Evolutionary conservation across 1,140 invertebrate species (phyloP).

Genomic region (Gryon sp.): DNA sequence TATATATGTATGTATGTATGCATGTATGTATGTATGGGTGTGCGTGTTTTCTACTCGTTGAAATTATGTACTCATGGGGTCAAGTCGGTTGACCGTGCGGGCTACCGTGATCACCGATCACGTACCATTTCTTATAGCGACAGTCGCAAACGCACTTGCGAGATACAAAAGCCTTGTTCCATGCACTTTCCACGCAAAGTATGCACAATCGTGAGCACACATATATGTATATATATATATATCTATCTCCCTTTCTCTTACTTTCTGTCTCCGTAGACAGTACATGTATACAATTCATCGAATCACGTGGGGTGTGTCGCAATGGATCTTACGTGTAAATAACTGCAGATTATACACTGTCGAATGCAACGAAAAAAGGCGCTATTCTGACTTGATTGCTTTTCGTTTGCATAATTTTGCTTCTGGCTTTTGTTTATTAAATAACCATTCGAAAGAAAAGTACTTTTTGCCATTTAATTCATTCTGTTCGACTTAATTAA

Average conservation of each 20-base stretch:
- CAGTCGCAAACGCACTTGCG: constrained; percentile 14
- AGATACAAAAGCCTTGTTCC: constrained; percentile 3
- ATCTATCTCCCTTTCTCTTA: constrained; percentile 12
- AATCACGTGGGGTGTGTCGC: constrained; percentile 42
- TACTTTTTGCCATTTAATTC: no score
- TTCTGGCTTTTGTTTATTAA: neutral
- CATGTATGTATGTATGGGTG: no score
- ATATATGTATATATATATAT: no score
- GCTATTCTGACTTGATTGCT: neutral
- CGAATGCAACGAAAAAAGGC: neutral
- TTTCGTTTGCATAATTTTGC: constrained; percentile 10
- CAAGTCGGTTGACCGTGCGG: constrained; percentile 31
- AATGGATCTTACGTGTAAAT: constrained; percentile 31
- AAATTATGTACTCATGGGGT: constrained; percentile 43
- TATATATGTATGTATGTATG: no score
- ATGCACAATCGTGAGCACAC: neutral
- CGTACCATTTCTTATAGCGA: constrained; percentile 19
- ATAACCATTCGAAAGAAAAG: neutral
- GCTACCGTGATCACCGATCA: constrained; percentile 35
- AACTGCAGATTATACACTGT: constrained; percentile 29
- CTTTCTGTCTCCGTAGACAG: neutral
- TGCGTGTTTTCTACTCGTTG: constrained; percentile 5
- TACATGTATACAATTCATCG: constrained; percentile 27
- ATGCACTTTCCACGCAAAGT: constrained; percentile 19
- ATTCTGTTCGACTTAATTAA: no score